These are phyloP conservation scores for Parnassius orleans DNA, from an alignment of 2,888 invertebrate species.

Conservation along the genomic window DNA sequence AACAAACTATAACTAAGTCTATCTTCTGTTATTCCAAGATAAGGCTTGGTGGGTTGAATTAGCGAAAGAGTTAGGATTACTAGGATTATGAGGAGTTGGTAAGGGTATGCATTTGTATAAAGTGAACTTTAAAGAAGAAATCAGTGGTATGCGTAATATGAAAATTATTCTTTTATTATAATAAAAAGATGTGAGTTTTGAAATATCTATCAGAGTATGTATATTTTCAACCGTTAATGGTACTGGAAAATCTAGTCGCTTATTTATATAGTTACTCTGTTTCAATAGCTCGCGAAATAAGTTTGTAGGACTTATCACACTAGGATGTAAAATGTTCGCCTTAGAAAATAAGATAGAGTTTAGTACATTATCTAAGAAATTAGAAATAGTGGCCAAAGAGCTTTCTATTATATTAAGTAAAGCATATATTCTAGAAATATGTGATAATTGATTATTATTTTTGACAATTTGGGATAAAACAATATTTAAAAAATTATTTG, in stretches of 20 bases:
- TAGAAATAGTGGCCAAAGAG: slow-evolving; percentile 28
- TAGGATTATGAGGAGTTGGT: too few relatives aligned
- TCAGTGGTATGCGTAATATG: too few relatives aligned
- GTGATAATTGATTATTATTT: slow-evolving; percentile 13
- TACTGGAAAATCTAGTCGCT: neutral
- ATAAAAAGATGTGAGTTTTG: neutral
- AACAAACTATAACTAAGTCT: neutral
- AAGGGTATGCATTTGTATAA: too few relatives aligned
- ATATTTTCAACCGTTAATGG: too few relatives aligned
- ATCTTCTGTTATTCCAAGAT: neutral
- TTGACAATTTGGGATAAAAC: slow-evolving; percentile 24
- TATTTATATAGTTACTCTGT: neutral
- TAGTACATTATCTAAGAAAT: slow-evolving; percentile 24
- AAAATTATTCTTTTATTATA: neutral
- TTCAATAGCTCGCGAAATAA: too few relatives aligned
- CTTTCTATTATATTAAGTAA: slow-evolving; percentile 23
- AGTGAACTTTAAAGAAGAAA: too few relatives aligned
- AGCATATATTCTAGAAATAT: slow-evolving; percentile 13
- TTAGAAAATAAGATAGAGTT: slow-evolving; percentile 29
- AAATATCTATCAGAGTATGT: neutral
- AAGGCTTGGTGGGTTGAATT: neutral
- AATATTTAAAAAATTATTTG: slow-evolving; percentile 21
- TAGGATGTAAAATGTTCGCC: slow-evolving; percentile 26
- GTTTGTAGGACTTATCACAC: too few relatives aligned
- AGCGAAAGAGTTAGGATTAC: neutral